Conservation (phyloP, 2,797 vertebrate genomes). For the Sebastes iracundus region DNA sequence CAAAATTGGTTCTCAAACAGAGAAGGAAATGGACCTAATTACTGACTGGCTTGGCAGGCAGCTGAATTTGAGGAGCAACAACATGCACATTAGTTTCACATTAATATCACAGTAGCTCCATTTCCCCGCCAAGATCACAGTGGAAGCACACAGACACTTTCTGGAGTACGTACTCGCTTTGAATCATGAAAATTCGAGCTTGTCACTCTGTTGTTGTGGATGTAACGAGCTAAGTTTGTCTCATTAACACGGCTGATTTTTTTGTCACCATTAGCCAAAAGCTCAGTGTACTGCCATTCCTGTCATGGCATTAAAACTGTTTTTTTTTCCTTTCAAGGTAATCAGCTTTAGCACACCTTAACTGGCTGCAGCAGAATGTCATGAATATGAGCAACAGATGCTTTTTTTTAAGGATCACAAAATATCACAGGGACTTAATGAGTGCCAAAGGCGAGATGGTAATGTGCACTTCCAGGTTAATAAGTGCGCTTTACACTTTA, state of each 20-base stretch:
- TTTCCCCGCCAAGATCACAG: slow-evolving; percentile 43
- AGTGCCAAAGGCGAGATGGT: neutral
- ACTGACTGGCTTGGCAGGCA: slow-evolving; percentile 44
- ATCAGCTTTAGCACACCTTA: slow-evolving; percentile 39
- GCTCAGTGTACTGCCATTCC: slow-evolving; percentile 14
- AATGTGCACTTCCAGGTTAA: neutral
- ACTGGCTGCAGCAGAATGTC: slow-evolving; percentile 18
- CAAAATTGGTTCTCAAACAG: slow-evolving; percentile 40
- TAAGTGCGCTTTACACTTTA: neutral
- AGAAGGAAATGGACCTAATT: slow-evolving; percentile 63
- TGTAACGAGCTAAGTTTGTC: slow-evolving; percentile 35
- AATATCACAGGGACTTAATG: slow-evolving; percentile 30
- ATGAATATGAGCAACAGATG: slow-evolving; percentile 14
- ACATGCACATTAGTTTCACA: slow-evolving; percentile 65
- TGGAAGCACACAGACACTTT: slow-evolving; percentile 30
- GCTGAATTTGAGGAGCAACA: slow-evolving; percentile 55
- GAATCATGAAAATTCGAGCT: slow-evolving; percentile 12
- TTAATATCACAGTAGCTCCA: slow-evolving; percentile 56
- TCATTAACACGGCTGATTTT: slow-evolving; percentile 37
- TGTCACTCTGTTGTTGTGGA: slow-evolving; percentile 25
- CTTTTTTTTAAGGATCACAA: neutral
- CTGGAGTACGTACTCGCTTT: slow-evolving; percentile 10
- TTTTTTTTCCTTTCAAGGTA: slow-evolving; percentile 6
- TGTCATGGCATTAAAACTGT: slow-evolving; percentile 5
- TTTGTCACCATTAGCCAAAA: slow-evolving; percentile 44